Evolutionary conservation across 2,888 invertebrate genomes (phyloP), one percentile per base, ranked within the genome.

Genomic region (Lasioglossum figueresi): DNA sequence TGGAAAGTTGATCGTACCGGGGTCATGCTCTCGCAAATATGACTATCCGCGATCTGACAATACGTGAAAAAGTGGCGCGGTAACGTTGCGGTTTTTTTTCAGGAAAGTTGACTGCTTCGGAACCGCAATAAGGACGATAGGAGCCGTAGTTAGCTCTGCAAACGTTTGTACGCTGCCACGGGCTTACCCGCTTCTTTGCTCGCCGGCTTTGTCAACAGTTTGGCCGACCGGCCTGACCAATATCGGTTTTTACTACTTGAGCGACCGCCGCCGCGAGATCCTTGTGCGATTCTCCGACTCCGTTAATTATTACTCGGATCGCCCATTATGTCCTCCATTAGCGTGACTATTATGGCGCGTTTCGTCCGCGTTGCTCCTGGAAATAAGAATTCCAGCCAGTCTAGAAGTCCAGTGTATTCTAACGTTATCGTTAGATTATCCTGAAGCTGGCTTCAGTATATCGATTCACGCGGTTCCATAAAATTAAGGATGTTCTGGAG

Each of bases 191-290:
- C 40, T 85, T 74, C 85, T 80, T 80, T 77, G 48, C 37, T 80
- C 31, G 56, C 37, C 19, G 52, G 19, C 31, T 76, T 45, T 76
- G 76, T 76, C 66, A 73, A 72, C 59, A 34, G 16, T 63, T 85
- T 43, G 27, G 19, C n/a, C 52, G n/a, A 8, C 6, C 5, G 16
- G 83, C 34, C 80, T 73, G 86, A 80, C 76, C 70, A 78, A 85
- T 87, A 76, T 48, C 76, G 73, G n/a, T 70, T 52, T 72, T 19
- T 85, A 85, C 85, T 79, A 80, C 86, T 87, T 48, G 45, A 45
- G 19, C 75, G 31, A 12, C 23, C 31, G 16, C 43, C 27, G 31
- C 5, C 14, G 3, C 1, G 19, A 40, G 23, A 10, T 37, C 16
- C n/a, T 45, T n/a, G 27, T 12, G n/a, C n/a, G 16, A 40, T 27